Conservation (phyloP, 2,113 vertebrate genomes). For the Crotalus horridus region DNA sequence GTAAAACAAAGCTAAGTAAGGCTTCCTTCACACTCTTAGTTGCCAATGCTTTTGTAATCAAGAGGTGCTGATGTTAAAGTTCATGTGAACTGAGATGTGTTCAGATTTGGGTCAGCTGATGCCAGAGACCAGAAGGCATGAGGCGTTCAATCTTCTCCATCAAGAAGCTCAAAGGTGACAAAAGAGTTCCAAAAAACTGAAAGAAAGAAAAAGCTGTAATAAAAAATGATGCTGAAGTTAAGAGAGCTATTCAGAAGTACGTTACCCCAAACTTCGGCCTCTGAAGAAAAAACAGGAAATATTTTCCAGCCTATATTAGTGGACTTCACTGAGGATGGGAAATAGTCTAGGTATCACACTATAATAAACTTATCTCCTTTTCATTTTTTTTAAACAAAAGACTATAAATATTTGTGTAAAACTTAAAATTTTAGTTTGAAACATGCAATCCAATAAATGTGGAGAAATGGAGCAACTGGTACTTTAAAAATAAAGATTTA, state of each 20-base stretch:
- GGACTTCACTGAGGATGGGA: rapidly evolving
- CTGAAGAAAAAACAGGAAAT: neutral
- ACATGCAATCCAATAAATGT: neutral
- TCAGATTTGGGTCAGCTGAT: constrained; percentile 74
- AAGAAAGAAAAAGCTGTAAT: constrained; percentile 46
- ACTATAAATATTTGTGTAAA: neutral
- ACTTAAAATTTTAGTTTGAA: neutral
- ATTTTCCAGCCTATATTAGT: neutral
- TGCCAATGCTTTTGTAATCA: constrained; percentile 3
- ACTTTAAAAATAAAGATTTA: neutral
- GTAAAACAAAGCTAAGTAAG: constrained; percentile 36
- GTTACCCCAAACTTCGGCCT: neutral
- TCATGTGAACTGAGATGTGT: neutral
- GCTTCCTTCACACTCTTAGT: neutral
- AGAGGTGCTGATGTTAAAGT: neutral
- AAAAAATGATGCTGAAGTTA: constrained; percentile 7
- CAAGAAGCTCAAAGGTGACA: constrained; percentile 78
- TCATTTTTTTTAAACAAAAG: neutral
- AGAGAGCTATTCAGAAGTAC: rapidly evolving
- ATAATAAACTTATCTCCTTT: neutral
- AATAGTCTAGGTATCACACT: neutral
- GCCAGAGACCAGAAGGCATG: constrained; percentile 78
- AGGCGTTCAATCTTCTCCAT: constrained; percentile 79
- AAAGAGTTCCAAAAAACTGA: constrained; percentile 83
- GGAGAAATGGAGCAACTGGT: neutral